These are phyloP conservation scores for Leptodactylus fuscus DNA, from an alignment of 2,113 vertebrate genomes.

Conservation along the genomic window DNA sequence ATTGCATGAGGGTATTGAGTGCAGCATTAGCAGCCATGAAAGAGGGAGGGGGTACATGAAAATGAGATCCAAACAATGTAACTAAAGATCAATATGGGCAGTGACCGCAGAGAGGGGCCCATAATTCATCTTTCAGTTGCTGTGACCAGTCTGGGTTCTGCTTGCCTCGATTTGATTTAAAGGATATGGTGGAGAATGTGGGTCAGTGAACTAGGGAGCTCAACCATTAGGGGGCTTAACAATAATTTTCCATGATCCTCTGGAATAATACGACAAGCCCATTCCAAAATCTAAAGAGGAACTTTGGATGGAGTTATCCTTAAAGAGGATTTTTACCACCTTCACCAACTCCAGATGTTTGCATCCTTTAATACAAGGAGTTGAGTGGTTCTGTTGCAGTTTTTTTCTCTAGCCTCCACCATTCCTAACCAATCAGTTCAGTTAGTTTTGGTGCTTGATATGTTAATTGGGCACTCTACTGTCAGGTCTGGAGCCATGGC, in stretches of 20 bases:
- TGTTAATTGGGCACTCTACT: no score
- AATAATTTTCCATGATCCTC: background rate
- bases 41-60: background rate
- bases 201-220: background rate
- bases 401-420: no score
- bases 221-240: background rate
- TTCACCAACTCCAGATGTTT: no score
- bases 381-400: no score
- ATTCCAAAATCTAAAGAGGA: background rate
- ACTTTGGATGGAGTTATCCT: background rate
- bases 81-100: background rate
- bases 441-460: no score
- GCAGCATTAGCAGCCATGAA: background rate
- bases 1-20: background rate
- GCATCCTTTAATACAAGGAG: no score
- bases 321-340: no score
- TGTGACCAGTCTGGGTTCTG: background rate
- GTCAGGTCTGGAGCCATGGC: no score
- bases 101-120: background rate
- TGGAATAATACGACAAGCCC: background rate
- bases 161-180: no score
- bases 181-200: background rate
- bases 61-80: constrained; percentile 13
- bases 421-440: no score
- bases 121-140: background rate